Evolutionary conservation across 1,140 invertebrate species (phyloP).

Genomic region (Temnothorax longispinosus): DNA sequence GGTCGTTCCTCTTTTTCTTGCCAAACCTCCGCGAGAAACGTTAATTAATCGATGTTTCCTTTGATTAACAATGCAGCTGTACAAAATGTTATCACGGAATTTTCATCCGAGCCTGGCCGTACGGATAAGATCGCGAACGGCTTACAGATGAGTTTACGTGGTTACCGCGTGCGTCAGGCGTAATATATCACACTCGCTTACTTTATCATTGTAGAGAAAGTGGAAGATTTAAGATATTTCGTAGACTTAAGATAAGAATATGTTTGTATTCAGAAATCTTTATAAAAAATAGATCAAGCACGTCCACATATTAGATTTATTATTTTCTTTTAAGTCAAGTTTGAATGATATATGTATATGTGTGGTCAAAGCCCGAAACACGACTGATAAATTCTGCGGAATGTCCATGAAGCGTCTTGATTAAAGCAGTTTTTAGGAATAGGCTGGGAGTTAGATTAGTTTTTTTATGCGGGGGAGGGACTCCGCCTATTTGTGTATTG

Average conservation of each 20-base stretch:
- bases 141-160: slow-evolving; percentile 32
- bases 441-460: too few species aligned
- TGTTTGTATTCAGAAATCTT: background rate
- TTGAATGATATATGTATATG: background rate
- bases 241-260: background rate
- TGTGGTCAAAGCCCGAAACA: too few species aligned
- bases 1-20: background rate
- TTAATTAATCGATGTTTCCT: slow-evolving; percentile 62
- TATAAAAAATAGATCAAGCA: background rate
- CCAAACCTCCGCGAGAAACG: background rate
- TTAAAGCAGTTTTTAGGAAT: too few species aligned
- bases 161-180: background rate
- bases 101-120: background rate
- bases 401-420: too few species aligned
- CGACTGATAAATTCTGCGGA: too few species aligned
- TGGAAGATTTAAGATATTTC: slow-evolving; percentile 22
- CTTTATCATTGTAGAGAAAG: slow-evolving; percentile 44
- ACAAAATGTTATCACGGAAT: slow-evolving; percentile 40
- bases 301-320: background rate
- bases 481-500: too few species aligned
- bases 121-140: slow-evolving; percentile 16
- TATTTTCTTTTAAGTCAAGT: background rate
- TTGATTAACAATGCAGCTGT: slow-evolving; percentile 19
- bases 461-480: too few species aligned
- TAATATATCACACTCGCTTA: slow-evolving; percentile 36